Conservation (phyloP, 2,113 vertebrate species). For the Menura novaehollandiae region DNA sequence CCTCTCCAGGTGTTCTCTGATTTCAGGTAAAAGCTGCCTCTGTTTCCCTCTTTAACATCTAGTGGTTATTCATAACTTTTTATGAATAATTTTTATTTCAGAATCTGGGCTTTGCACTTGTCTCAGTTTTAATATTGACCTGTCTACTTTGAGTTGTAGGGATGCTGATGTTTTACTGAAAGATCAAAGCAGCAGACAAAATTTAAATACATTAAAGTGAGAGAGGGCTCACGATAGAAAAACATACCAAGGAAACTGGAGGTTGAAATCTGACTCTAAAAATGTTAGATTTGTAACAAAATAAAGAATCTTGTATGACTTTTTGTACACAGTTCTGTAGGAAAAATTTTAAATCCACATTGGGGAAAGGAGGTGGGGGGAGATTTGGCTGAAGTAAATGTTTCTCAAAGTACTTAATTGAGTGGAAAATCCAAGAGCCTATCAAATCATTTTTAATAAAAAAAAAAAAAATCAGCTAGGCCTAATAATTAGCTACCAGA, state of each 20-base stretch:
- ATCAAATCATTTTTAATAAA: neutral
- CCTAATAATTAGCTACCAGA: neutral
- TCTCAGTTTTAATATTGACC: neutral
- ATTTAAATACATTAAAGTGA: neutral
- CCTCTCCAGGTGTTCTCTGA: neutral
- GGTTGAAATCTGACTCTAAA: neutral
- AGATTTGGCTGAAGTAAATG: neutral
- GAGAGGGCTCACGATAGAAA: neutral
- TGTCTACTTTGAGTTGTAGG: neutral
- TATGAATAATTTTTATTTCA: neutral
- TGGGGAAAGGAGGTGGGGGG: fast-evolving
- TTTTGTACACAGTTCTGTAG: neutral
- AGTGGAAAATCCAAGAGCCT: neutral
- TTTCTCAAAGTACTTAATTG: neutral
- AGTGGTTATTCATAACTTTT: neutral
- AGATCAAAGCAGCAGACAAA: neutral
- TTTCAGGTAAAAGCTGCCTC: neutral
- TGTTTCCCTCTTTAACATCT: neutral
- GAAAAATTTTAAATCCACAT: neutral
- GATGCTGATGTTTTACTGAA: neutral
- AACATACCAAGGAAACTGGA: neutral
- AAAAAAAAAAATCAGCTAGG: neutral
- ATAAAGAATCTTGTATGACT: neutral
- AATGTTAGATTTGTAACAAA: neutral
- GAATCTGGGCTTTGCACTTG: neutral